These are phyloP conservation scores for Anoplolepis gracilipes DNA, from an alignment of 1,140 invertebrate species.

Conservation along the genomic window DNA sequence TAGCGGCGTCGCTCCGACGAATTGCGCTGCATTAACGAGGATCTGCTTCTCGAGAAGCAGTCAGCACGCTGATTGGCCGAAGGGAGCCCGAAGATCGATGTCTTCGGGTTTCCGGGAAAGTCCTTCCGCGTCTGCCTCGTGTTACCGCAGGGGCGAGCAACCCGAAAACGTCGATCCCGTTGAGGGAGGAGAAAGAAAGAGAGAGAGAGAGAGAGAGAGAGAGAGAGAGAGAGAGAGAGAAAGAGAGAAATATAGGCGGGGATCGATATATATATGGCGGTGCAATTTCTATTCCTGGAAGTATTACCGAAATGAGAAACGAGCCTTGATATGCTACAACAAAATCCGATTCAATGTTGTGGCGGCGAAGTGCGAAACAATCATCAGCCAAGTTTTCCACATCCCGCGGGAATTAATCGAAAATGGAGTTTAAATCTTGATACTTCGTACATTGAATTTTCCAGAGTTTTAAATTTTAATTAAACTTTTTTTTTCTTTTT, in stretches of 20 bases:
- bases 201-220: not conserved
- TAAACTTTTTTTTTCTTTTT: not conserved
- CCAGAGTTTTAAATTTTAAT: not conserved
- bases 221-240: not conserved
- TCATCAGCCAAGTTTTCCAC: slow-evolving; percentile 5
- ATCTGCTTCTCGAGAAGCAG: slow-evolving; percentile 71
- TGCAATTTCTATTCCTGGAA: slow-evolving; percentile 53
- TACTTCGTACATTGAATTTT: not conserved
- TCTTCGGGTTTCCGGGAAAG: slow-evolving; percentile 70
- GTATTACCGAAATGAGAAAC: slow-evolving; percentile 45
- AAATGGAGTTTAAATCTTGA: slow-evolving; percentile 13
- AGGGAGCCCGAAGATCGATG: slow-evolving; percentile 78
- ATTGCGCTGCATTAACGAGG: slow-evolving; percentile 77
- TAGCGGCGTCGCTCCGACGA: slow-evolving; percentile 78
- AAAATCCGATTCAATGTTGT: slow-evolving; percentile 41
- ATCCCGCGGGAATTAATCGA: slow-evolving; percentile 27
- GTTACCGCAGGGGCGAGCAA: slow-evolving; percentile 59
- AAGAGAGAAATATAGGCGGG: not conserved
- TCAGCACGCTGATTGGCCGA: slow-evolving; percentile 75
- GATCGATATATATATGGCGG: slow-evolving; percentile 44
- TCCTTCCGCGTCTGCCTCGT: slow-evolving; percentile 59
- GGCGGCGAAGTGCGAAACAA: slow-evolving; percentile 13
- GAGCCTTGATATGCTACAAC: slow-evolving; percentile 16
- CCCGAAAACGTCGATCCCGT: slow-evolving; percentile 68
- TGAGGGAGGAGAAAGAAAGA: not conserved